Conservation (phyloP, 2,797 vertebrate species). For the Xenopus petersii region DNA sequence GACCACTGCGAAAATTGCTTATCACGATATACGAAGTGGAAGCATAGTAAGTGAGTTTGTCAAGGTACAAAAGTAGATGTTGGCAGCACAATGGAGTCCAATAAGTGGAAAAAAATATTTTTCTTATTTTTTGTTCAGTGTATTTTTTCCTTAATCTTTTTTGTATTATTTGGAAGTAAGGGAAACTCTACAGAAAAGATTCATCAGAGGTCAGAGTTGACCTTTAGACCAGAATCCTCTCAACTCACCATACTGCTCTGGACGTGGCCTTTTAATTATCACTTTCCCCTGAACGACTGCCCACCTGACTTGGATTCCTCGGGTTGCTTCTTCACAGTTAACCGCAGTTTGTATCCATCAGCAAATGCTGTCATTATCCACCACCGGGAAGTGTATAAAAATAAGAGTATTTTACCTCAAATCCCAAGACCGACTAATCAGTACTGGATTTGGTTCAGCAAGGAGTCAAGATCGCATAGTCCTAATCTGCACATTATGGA, state of each 20-base stretch:
- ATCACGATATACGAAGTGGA: too few relatives aligned
- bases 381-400: slow-evolving; percentile 36
- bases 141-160: too few relatives aligned
- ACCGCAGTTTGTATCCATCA: slow-evolving; percentile 8
- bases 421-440: slow-evolving; percentile 2
- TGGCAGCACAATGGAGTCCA: too few relatives aligned
- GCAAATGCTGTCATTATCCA: slow-evolving; percentile 51
- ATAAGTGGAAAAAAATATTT: too few relatives aligned
- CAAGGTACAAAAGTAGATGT: too few relatives aligned
- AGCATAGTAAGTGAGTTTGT: too few relatives aligned
- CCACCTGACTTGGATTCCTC: background rate
- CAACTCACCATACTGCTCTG: slow-evolving; percentile 56
- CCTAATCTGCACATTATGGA: slow-evolving; percentile 5
- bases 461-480: slow-evolving; percentile 7
- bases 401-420: background rate
- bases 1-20: too few relatives aligned
- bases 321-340: slow-evolving; percentile 36
- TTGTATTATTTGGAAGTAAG: too few relatives aligned
- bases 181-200: too few relatives aligned
- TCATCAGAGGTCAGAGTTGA: too few relatives aligned
- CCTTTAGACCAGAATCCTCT: background rate
- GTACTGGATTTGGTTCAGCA: slow-evolving; percentile 29
- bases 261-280: slow-evolving; percentile 49
- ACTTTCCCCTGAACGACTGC: slow-evolving; percentile 25
- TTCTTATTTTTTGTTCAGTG: too few relatives aligned